Base-by-base conservation (phyloP, 2,888 invertebrate genomes). In the Catocala nupta region DNA sequence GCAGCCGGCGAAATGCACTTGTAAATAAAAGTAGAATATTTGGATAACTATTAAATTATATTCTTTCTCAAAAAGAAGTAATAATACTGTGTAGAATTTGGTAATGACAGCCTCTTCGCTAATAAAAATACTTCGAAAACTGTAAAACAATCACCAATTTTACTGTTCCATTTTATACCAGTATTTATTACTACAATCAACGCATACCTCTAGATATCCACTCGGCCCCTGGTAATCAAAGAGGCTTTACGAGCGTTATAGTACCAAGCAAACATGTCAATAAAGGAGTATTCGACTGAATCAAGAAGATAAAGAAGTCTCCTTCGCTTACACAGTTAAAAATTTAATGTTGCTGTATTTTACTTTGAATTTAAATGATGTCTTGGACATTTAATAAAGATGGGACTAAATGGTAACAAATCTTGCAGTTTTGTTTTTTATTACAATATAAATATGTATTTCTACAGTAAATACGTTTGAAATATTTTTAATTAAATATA, bases 211-310 rank as follows among this genome's bases (percentile, higher is more conserved):
- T 12, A 34, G 42, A 42, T 42, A 51, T 45, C 50, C 12, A 13
- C 61, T 55, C 11, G 55, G 16, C 61, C 42, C 51, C 47, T 61
- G 47, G 61, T 61, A 61, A 61, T 61, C 55, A 56, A 55, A 39
- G 42, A 47, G 16, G 10, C 43, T 55, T 61, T 56, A 61, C 61
- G 60, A 60, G 9, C 39, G 33, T 13, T 13, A 9, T 39, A 42
- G 33, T 61, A 55, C 55, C 55, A 61, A 42, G 51, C 8, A 55
- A 50, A 48, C 52, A 61, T 61, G 45, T 51, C 42, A 45, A 51
- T 52, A 55, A 61, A 55, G 45, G 6, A 50, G 49, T 55, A 47
- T 39, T 42, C 11, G 33, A 48, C 52, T 36, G 52, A 52, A 42
- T 42, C 9, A 39, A 12, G 42, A 39, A 42, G 52, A 52, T 52